Base-by-base conservation (phyloP, 2,888 invertebrate genomes). In the Acanthosepion pharaonis region DNA sequence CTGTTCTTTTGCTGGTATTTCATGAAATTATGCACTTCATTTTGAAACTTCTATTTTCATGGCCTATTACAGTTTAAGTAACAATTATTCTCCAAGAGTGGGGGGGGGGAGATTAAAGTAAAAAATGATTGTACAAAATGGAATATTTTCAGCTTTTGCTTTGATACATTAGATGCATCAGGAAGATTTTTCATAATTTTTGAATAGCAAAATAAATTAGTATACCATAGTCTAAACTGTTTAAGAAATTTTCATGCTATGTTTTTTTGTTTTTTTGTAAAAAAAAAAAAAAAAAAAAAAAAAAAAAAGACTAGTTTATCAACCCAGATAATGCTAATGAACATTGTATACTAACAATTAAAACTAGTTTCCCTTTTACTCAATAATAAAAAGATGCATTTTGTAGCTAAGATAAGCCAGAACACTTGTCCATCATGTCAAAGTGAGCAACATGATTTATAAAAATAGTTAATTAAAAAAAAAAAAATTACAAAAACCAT, bases 391-490 rank as follows among this genome's bases (percentile, higher is more conserved):
- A 59, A 5, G 33, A 78, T 33, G 15, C 23, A 23, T 23, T 59
- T 20, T 5, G n/a, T n/a, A 78, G 23, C 15, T n/a, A 78, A 78
- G n/a, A 59, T 59, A 78, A n/a, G 78, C 78, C n/a, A 15, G 15
- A 78, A 78, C n/a, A 78, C 78, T 78, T 78, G 78, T 78, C 78
- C 78, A 78, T 78, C n/a, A n/a, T n/a, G 33, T 78, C n/a, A 78
- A 78, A 78, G 78, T 18, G n/a, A 78, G 78, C n/a, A 78, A 33
- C 23, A 20, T 59, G 78, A 5, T 33, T 78, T n/a, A 33, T 33
- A 78, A 15, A 64, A 28, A 78, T 78, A 28, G 28, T 33, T 33
- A 33, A 33, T 33, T n/a, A n/a, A n/a, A n/a, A 33, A 33, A 33
- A 33, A 33, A 33, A 33, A 33, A 33, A 33, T 33, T 28, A 78